Conservation (phyloP, 2,888 invertebrate species). For the Petrolisthes manimaculis region DNA sequence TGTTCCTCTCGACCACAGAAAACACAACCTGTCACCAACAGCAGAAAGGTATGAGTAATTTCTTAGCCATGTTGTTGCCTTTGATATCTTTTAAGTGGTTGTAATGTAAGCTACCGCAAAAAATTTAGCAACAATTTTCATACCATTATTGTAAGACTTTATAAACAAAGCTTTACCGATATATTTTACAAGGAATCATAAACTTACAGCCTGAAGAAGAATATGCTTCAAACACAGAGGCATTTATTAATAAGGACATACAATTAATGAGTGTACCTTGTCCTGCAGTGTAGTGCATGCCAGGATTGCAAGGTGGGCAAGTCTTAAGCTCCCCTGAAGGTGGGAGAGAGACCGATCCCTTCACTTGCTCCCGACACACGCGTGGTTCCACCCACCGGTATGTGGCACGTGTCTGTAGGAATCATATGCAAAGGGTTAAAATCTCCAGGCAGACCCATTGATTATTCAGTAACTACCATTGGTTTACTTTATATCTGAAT, state of each 20-base stretch:
- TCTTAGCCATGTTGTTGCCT: no score
- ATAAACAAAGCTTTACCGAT: no score
- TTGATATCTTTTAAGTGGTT: no score
- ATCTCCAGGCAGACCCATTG: no score
- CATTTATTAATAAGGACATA: background rate
- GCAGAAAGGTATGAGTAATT: background rate
- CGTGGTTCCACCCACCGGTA: slow-evolving; percentile 74
- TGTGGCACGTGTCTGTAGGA: slow-evolving; percentile 70
- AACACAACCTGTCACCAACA: slow-evolving; percentile 69
- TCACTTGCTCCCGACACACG: slow-evolving; percentile 72
- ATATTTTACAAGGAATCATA: background rate
- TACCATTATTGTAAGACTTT: no score
- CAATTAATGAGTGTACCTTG: slow-evolving; percentile 44
- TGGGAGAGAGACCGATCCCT: slow-evolving; percentile 71
- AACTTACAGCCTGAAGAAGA: background rate
- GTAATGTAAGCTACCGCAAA: no score
- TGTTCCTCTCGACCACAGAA: slow-evolving; percentile 72
- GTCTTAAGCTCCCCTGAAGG: slow-evolving; percentile 68
- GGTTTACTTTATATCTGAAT: no score
- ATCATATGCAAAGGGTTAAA: no score
- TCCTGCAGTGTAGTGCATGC: slow-evolving; percentile 71
- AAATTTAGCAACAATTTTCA: no score
- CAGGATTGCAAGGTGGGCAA: slow-evolving; percentile 75
- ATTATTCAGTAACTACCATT: no score
- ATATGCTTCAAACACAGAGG: no score